phyloP scores from a whole-genome alignment of 1,140 invertebrate species.

The Ladona fulva region DNA sequence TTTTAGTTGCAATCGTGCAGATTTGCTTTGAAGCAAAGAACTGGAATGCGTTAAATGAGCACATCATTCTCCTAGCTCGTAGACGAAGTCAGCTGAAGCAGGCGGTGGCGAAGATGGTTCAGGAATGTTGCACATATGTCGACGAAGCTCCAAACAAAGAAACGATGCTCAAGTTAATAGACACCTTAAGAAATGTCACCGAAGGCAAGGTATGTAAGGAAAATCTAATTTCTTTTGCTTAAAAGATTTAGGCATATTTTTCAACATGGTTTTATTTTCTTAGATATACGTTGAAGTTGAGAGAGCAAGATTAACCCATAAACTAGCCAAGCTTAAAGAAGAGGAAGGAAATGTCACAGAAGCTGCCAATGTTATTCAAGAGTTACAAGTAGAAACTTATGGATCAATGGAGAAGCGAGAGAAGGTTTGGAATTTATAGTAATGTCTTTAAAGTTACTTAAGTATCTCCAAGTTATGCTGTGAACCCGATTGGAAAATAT shows the following conservation, averaged over 20 bases:
- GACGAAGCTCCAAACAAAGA: slow-evolving; percentile 88
- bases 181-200: slow-evolving; percentile 89
- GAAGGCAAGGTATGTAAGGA: slow-evolving; percentile 73
- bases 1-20: slow-evolving; percentile 90
- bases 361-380: slow-evolving; percentile 89
- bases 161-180: slow-evolving; percentile 87
- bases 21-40: slow-evolving; percentile 90
- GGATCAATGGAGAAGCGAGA: slow-evolving; percentile 98
- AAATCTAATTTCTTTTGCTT: not conserved
- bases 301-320: slow-evolving; percentile 88
- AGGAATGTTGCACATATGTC: slow-evolving; percentile 91
- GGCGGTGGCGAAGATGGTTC: slow-evolving; percentile 98
- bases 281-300: slow-evolving; percentile 99
- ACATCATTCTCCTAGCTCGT: slow-evolving; percentile 85
- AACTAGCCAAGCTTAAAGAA: slow-evolving; percentile 88
- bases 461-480: too few species aligned
- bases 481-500: too few species aligned
- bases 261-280: slow-evolving; percentile 22
- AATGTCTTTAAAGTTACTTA: too few species aligned
- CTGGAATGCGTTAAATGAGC: slow-evolving; percentile 89
- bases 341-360: slow-evolving; percentile 82
- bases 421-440: slow-evolving; percentile 48
- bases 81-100: slow-evolving; percentile 94
- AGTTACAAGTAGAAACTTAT: slow-evolving; percentile 98
- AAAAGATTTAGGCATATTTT: not conserved